Percentiles rank a stretch among this genome's conserved stretches.
Conservation (phyloP, 2,113 vertebrate species). For the Kryptolebias marmoratus region DNA sequence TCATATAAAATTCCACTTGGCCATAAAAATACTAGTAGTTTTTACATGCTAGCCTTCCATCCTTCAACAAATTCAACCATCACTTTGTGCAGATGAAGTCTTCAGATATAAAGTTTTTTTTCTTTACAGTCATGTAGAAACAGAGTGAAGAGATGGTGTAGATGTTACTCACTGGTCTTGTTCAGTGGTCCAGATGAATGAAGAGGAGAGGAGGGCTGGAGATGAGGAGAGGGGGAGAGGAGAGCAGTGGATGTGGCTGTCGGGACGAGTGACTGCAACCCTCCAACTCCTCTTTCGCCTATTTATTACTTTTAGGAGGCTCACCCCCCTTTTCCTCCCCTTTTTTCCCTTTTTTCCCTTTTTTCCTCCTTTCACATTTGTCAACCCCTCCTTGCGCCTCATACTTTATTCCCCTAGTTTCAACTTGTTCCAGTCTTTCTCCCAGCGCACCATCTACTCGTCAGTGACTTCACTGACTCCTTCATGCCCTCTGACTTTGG, state of each 20-base stretch:
- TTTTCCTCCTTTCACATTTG: slow-evolving; percentile 68
- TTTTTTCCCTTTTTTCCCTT: slow-evolving; percentile 68
- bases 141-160: slow-evolving; percentile 15
- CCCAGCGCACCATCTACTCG: slow-evolving; percentile 40
- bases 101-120: neutral
- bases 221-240: slow-evolving; percentile 68
- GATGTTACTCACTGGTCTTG: slow-evolving; percentile 73
- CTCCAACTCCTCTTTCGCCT: slow-evolving; percentile 77
- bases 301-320: slow-evolving; percentile 84
- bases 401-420: slow-evolving; percentile 37
- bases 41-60: slow-evolving; percentile 4
- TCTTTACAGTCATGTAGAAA: slow-evolving; percentile 6
- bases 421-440: slow-evolving; percentile 22
- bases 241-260: slow-evolving; percentile 82
- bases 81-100: neutral
- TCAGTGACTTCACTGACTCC: slow-evolving; percentile 49
- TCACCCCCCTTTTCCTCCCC: slow-evolving; percentile 74
- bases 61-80: slow-evolving; percentile 2
- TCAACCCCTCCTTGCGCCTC: slow-evolving; percentile 31
- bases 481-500: slow-evolving; percentile 64
- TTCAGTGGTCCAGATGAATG: slow-evolving; percentile 64
- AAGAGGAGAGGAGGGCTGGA: slow-evolving; percentile 59
- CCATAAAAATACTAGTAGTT: neutral
- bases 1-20: neutral
- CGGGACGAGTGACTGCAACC: slow-evolving; percentile 84